Evolutionary conservation across 2,797 vertebrate species (phyloP), one percentile per base, ranked within the genome.

Genomic region (Allobates femoralis): DNA sequence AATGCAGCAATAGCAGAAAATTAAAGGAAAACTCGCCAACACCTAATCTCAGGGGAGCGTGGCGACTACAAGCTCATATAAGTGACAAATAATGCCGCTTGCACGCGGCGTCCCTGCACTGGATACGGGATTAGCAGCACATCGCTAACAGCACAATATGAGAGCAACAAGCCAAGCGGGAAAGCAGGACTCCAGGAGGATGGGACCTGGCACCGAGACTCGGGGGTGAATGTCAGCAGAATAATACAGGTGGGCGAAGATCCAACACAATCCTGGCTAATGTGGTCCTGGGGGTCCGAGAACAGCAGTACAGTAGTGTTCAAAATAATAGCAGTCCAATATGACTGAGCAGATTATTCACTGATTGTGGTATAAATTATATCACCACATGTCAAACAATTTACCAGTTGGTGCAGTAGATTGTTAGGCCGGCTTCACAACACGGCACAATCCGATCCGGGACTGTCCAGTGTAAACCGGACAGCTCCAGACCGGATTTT

Each of bases 1-100:
- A 83, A 83, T 21, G 81, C 81, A 60, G 81, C 81, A 83, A 83
- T 51, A 41, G 81, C 81, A 75, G 81, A 83, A 83, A 83, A 81
- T 81, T 67, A 81, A 67, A 81, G 60, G 67, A 81, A 53, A 46
- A 18, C 79, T 81, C 69, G 62, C 79, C 79, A 81, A 69, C 62
- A 67, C 62, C 64, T 81, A 81, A 81, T 81, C 64, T 55, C 26
- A 34, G 79, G 50, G 79, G 64, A 81, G 64, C 28, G 50, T 67
- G 50, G 64, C 46, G 34, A 69, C 62, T 50, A 81, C 62, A 69
- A 64, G 79, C 53, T 67, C 69, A 69, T 81, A 64, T 53, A 67
- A 69, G 46, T 69, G 79, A 53, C 46, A 67, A 67, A 69, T 60
- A 67, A 51, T 81, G 79, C 62, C 53, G 58, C 60, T 60, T 37